These are phyloP conservation scores for Hymenopus coronatus DNA, from an alignment of 2,888 invertebrate genomes.

Conservation along the genomic window DNA sequence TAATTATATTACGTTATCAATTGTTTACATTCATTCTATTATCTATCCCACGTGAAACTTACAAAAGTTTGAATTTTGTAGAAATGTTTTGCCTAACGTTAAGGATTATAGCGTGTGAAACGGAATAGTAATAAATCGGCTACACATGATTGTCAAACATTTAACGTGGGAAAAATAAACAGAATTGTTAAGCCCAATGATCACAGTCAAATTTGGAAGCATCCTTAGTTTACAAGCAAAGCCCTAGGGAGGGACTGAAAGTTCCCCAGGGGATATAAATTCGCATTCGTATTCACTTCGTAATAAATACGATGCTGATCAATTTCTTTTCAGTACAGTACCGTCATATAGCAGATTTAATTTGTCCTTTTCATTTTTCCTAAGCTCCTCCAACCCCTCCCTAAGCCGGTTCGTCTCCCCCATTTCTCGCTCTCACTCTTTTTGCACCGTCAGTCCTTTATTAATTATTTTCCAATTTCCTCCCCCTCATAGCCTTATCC, in stretches of 20 bases:
- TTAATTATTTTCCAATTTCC: conserved; percentile 17
- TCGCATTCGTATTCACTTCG: not conserved
- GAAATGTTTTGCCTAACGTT: too few relatives aligned
- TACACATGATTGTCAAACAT: too few relatives aligned
- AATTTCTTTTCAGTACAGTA: not conserved
- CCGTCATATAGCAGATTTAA: not conserved
- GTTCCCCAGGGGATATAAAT: not conserved
- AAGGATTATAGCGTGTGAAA: too few relatives aligned
- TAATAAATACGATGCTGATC: not conserved
- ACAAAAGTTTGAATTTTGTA: too few relatives aligned
- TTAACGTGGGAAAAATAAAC: too few relatives aligned
- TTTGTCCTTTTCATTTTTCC: not conserved
- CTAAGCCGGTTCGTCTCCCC: not conserved
- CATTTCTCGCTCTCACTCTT: not conserved
- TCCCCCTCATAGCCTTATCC: not conserved
- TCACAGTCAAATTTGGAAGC: too few relatives aligned
- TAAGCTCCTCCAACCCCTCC: not conserved
- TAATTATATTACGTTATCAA: too few relatives aligned
- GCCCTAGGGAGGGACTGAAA: not conserved
- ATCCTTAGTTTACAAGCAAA: too few relatives aligned
- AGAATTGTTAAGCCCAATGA: too few relatives aligned
- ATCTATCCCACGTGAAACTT: too few relatives aligned
- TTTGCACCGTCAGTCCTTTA: not conserved
- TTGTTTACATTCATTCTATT: too few relatives aligned
- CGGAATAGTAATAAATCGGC: too few relatives aligned